A percentile compares a stretch with the other conserved stretches of the same genome.
These are phyloP conservation scores for Balearica regulorum DNA, from an alignment of 2,797 vertebrate species.

Conservation along the genomic window DNA sequence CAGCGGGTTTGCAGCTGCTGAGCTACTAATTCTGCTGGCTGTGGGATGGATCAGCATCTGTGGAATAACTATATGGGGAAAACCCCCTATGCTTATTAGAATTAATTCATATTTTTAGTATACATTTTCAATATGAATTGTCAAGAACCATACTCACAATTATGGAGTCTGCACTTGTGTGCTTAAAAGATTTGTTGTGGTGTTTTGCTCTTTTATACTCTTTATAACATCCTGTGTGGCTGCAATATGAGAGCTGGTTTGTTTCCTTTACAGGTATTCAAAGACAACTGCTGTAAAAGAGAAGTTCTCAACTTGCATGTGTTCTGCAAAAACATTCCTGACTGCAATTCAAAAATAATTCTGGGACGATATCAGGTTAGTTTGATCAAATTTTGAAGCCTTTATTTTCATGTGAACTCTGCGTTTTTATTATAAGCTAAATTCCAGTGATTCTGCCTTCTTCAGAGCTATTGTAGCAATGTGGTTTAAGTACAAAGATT, in stretches of 20 bases:
- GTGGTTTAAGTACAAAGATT: not conserved
- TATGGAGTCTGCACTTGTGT: not conserved
- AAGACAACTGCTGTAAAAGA: slow-evolving; percentile 92
- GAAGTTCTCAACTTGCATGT: slow-evolving; percentile 88
- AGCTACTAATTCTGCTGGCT: not conserved
- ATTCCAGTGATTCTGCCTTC: not conserved
- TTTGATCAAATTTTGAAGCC: not conserved
- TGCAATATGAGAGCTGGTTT: not conserved
- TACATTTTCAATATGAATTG: not conserved
- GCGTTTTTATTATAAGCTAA: not conserved
- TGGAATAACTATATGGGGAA: not conserved
- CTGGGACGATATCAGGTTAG: slow-evolving; percentile 85
- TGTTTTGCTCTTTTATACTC: not conserved
- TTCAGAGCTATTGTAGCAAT: not conserved
- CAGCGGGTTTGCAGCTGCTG: not conserved
- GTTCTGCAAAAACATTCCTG: slow-evolving; percentile 85
- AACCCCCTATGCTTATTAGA: not conserved
- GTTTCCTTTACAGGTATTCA: slow-evolving; percentile 82
- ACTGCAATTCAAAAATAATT: slow-evolving; percentile 76
- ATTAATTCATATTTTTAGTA: not conserved
- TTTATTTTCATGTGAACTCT: not conserved
- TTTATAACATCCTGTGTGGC: not conserved
- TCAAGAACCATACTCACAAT: not conserved
- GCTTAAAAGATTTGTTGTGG: not conserved
- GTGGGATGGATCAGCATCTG: not conserved